Base-by-base conservation (phyloP, 2,888 invertebrate genomes). In the Heteromurus nitidus region DNA sequence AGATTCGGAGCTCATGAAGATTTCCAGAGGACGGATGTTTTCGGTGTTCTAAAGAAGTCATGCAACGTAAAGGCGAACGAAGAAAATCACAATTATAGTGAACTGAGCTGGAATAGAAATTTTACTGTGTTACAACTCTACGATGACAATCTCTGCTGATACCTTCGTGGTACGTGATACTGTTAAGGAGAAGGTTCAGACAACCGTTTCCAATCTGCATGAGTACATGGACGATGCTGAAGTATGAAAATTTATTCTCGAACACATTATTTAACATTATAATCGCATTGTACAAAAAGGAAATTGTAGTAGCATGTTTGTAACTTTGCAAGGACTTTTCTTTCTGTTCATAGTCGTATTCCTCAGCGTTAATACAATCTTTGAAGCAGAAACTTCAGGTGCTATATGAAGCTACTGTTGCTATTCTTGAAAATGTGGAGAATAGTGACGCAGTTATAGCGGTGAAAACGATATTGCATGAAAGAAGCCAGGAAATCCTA, bases 401-500 rank as follows among this genome's bases (percentile, higher is more conserved):
- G 13, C 47, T 84, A 13, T 84, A 84, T 53, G 77, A 82, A 28
- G 31, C 82, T 28, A 72, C 82, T 9, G n/a, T 82, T 2, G 67
- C 73, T 0, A 58, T 74, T 20, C 60, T 85, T 18, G 82, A 86
- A 18, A 79, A 60, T 50, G 31, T 85, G 1, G 81, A 84, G 18
- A 65, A 81, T 55, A 79, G 80, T 55, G 82, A 77, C 28, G 73
- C 83, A 67, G 31, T 81, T 26, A 62, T 67, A 31, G 42, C 72
- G 22, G n/a, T 81, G 13, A 75, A 74, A 76, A 72, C 53, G 9
- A 53, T 47, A 11, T 24, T 73, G 3, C 72, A 75, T 20, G 62
- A 69, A 22, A 85, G 72, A 73, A 68, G 58, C 44, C 70, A 84
- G 53, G 84, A 85, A 31, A 20, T 85, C 11, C 5, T 80, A 26